phyloP scores from a whole-genome alignment of 2,888 invertebrate species.

The Leptopilina drosophilae region DNA sequence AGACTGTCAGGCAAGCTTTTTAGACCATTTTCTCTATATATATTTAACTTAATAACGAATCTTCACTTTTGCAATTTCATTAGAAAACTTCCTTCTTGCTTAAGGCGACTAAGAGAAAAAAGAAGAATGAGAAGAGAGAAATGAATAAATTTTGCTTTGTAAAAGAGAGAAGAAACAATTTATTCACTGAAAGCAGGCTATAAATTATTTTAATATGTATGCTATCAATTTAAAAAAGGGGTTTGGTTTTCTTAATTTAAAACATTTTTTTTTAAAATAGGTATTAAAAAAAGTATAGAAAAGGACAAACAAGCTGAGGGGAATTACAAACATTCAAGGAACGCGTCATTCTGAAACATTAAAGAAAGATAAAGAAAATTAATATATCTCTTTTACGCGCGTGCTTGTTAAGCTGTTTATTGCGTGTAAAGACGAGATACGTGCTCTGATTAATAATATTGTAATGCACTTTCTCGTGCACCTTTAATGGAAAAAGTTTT shows the following conservation, averaged over 20 bases:
- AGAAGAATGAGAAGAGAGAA: too few species aligned
- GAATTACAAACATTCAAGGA: not conserved
- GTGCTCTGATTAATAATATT: slow-evolving; percentile 29
- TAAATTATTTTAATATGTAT: too few species aligned
- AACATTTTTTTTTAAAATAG: too few species aligned
- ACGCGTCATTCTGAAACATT: slow-evolving; percentile 5
- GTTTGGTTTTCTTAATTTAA: too few species aligned
- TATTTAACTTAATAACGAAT: too few species aligned
- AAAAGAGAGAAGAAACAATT: too few species aligned
- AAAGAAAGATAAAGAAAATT: slow-evolving; percentile 29
- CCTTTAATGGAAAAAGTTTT: slow-evolving; percentile 34
- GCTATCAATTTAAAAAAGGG: too few species aligned
- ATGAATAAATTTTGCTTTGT: too few species aligned
- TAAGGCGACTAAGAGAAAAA: too few species aligned
- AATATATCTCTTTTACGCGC: slow-evolving; percentile 21
- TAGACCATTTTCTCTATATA: not conserved
- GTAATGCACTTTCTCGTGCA: slow-evolving; percentile 8
- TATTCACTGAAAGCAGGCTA: too few species aligned
- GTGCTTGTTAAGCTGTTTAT: slow-evolving; percentile 31
- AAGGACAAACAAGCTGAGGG: not conserved
- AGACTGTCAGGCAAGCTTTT: not conserved
- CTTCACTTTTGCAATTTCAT: too few species aligned
- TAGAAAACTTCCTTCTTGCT: too few species aligned
- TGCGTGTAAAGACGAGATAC: slow-evolving; percentile 2
- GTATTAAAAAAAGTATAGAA: not conserved